Evolutionary conservation across 1,140 invertebrate genomes (phyloP), one percentile per base, ranked within the genome.

Genomic region (Drosophila paulistorum): DNA sequence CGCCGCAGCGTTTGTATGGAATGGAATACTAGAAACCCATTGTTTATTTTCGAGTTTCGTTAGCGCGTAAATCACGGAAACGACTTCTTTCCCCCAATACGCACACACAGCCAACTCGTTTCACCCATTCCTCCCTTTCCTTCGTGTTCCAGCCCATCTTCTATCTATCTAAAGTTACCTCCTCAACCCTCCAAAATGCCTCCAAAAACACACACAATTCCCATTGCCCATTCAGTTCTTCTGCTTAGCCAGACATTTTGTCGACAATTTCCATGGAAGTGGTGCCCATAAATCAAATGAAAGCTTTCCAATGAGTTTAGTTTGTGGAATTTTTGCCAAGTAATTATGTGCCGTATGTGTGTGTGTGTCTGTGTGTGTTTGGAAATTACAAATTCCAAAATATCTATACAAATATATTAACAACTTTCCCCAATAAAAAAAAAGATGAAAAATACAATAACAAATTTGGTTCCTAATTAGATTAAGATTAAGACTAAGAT

Each of bases 231-330:
- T 58, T 55, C 57, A 51, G 51, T 65, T 75, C 58, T 62, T 62
- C 64, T 81, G 79, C 71, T 57, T 54, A 70, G 75, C 89, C 83
- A 90, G 87, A 90, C 87, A 90, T 84, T 81, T 84, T 84, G 87
- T 90, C 87, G 87, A 90, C 87, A 81, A 87, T 90, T 90, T 90
- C 87, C 74, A 65, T 77, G 80, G 89, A 90, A 90, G 89, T 89
- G 80, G 89, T 89, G 80, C 68, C 0, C 74, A 81, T 90, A 90
- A 90, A 90, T 90, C 87, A 90, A 90, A 69, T 75, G 67, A 69
- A 79, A 72, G 73, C 67, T 79, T 79, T 74, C 60, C 76, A 77
- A 71, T 69, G 30, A 65, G 60, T 87, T 90, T 86, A 65, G 57
- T 87, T 90, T 86, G 70, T 77, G 62, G 82, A 81, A 90, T 74